A percentile compares a stretch with the other conserved stretches of the same genome.
phyloP scores from a whole-genome alignment of 2,888 invertebrate genomes.

The Eustalomyia histrio region DNA sequence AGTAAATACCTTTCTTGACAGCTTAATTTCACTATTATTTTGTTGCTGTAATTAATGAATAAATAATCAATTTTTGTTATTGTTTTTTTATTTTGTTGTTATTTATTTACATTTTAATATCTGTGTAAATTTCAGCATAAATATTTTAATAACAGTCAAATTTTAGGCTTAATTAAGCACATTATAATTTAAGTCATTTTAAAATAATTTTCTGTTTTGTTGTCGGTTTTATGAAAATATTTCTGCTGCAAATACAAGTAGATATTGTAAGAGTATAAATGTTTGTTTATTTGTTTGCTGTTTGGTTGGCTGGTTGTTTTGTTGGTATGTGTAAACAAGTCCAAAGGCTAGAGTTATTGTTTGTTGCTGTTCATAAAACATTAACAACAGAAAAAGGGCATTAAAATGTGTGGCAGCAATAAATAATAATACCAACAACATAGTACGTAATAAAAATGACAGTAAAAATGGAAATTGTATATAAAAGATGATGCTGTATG shows the following conservation, averaged over 20 bases:
- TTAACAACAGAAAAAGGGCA: constrained; percentile 38
- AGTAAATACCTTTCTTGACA: background rate
- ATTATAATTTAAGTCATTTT: constrained; percentile 36
- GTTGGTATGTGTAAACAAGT: background rate
- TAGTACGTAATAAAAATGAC: too few relatives aligned
- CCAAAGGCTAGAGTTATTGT: background rate
- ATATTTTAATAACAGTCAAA: constrained; percentile 47
- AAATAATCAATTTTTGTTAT: constrained; percentile 18
- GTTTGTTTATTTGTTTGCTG: background rate
- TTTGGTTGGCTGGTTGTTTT: background rate
- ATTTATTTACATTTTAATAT: background rate
- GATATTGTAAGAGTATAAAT: background rate
- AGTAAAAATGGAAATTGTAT: too few relatives aligned
- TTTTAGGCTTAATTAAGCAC: constrained; percentile 54
- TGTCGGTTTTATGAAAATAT: constrained; percentile 14
- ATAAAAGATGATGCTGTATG: too few relatives aligned
- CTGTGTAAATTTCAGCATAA: background rate
- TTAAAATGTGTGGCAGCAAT: constrained; percentile 36
- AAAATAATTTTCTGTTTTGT: constrained; percentile 16
- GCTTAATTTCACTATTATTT: background rate
- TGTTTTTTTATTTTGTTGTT: background rate
- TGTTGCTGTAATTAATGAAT: background rate
- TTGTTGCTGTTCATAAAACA: constrained; percentile 11
- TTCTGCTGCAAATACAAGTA: background rate
- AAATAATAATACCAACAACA: constrained; percentile 20